Percentiles rank a stretch among this genome's conserved stretches.
Conservation (phyloP, 2,113 vertebrate genomes). For the Rhizomys pruinosus region DNA sequence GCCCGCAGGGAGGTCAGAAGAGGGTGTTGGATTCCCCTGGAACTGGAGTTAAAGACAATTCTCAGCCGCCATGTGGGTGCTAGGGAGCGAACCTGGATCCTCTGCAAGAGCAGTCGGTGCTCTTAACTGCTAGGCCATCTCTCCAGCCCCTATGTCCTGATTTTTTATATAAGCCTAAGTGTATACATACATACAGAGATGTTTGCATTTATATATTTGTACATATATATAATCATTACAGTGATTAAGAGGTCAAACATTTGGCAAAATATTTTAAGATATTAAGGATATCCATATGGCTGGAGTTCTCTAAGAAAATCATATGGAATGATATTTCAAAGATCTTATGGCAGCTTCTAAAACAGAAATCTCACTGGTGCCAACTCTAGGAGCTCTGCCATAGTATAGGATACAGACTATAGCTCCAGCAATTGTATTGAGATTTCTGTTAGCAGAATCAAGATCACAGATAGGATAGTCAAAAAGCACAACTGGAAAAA, state of each 20-base stretch:
- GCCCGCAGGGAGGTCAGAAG: too few species aligned
- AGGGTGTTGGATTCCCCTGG: too few species aligned
- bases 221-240: slow-evolving; percentile 23
- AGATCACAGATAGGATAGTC: slow-evolving; percentile 56
- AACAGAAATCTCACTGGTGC: slow-evolving; percentile 63
- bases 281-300: slow-evolving; percentile 50
- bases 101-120: too few species aligned
- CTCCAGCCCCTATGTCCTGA: too few species aligned
- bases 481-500: slow-evolving; percentile 23
- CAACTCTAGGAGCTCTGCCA: slow-evolving; percentile 71
- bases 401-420: slow-evolving; percentile 45
- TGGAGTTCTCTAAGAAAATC: slow-evolving; percentile 67
- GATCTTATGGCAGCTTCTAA: slow-evolving; percentile 67
- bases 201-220: background rate
- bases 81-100: too few species aligned
- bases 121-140: too few species aligned
- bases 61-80: too few species aligned
- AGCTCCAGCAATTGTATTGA: slow-evolving; percentile 46
- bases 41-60: too few species aligned
- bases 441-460: slow-evolving; percentile 61
- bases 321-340: slow-evolving; percentile 43
- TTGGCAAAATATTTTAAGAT: slow-evolving; percentile 64
- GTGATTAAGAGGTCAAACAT: slow-evolving; percentile 47
- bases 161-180: background rate
- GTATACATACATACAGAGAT: background rate